Percentiles rank a stretch among this genome's conserved stretches.
Conservation (phyloP, 2,113 vertebrate species). For the Sminthopsis crassicaudata region DNA sequence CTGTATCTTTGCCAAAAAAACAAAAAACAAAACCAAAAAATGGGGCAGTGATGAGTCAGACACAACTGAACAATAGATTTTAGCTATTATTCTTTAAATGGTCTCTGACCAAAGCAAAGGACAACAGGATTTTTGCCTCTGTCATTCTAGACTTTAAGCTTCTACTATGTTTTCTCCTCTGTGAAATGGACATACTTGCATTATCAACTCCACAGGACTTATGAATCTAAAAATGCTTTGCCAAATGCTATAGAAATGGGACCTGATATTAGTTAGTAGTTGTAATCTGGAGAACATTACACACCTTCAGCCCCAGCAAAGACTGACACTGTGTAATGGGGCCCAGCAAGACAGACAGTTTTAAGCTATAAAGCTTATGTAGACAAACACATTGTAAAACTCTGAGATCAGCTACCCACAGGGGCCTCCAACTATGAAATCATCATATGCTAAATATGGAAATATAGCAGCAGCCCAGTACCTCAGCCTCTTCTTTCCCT, state of each 20-base stretch:
- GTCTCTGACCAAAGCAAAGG: neutral
- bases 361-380: neutral
- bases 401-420: constrained; percentile 4
- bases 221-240: neutral
- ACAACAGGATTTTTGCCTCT: neutral
- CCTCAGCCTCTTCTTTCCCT: neutral
- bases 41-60: neutral
- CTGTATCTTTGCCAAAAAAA: no score
- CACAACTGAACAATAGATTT: neutral
- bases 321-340: neutral
- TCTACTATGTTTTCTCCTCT: neutral
- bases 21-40: no score
- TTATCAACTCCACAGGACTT: neutral
- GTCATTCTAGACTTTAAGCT: neutral
- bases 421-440: constrained; percentile 2
- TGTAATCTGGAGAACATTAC: neutral
- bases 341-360: neutral
- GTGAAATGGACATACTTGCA: neutral
- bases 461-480: neutral
- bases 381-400: neutral
- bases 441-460: constrained; percentile 1
- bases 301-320: neutral
- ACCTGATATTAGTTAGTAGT: neutral
- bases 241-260: neutral
- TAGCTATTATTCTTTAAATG: neutral